Evolutionary conservation across 1,140 invertebrate species (phyloP).

Genomic region (Odontomachus brunneus): DNA sequence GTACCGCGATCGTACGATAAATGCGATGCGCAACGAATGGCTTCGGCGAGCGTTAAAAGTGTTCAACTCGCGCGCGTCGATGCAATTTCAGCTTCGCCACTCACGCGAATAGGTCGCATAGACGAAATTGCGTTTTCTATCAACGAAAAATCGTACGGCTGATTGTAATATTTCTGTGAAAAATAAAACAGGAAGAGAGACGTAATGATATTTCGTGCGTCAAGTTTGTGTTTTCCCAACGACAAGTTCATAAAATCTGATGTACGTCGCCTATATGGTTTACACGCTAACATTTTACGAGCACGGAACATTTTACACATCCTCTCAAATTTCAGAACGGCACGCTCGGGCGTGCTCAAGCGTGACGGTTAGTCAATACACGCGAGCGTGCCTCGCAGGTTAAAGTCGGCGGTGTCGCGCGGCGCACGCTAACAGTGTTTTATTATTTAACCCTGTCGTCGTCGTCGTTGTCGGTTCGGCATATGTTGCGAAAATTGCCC

Average conservation of each 20-base stretch:
- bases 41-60: constrained; percentile 12
- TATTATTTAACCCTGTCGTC: constrained; percentile 30
- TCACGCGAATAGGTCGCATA: too few relatives aligned
- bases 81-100: background rate
- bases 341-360: constrained; percentile 18
- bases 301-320: background rate
- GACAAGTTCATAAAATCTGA: background rate
- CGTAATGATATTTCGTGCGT: background rate
- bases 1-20: background rate
- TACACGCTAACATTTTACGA: constrained; percentile 11
- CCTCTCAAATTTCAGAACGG: constrained; percentile 34
- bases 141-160: background rate
- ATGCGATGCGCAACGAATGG: background rate
- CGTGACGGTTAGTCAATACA: constrained; percentile 60
- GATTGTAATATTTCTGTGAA: background rate
- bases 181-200: background rate
- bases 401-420: constrained; percentile 3
- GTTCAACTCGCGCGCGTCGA: background rate
- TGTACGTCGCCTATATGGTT: background rate
- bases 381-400: constrained; percentile 13
- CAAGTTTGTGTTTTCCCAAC: background rate
- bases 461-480: background rate
- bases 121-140: background rate
- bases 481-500: background rate
- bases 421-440: background rate